A percentile compares a stretch with the other conserved stretches of the same genome.
Evolutionary conservation across 2,113 vertebrate genomes (phyloP).

Genomic region (Salvator merianae): DNA sequence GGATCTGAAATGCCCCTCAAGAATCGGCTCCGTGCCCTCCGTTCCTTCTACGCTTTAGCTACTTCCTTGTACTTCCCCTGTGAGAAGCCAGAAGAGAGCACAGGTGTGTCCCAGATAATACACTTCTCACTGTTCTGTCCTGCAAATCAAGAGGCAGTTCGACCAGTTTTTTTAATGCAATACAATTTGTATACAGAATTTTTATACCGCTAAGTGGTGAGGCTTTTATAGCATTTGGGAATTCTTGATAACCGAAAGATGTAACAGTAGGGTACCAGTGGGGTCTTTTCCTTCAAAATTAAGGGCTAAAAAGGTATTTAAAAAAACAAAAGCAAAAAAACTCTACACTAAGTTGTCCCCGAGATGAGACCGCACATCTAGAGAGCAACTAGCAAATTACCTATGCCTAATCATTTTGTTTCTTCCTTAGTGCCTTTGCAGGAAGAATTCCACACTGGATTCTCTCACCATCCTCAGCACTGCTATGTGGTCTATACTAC

Average conservation of each 20-base stretch:
- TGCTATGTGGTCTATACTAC: constrained; percentile 78
- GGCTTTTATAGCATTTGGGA: background rate
- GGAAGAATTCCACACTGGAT: constrained; percentile 43
- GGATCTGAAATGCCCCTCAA: constrained; percentile 52
- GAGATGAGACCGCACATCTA: background rate
- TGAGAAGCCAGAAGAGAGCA: background rate
- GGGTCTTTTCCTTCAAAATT: background rate
- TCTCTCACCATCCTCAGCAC: constrained; percentile 52
- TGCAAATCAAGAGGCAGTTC: background rate
- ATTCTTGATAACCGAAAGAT: background rate
- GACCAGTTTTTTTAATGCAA: background rate
- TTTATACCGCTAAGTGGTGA: background rate
- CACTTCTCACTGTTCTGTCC: background rate
- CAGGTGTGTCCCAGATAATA: background rate
- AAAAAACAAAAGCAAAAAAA: background rate
- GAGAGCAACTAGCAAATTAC: background rate
- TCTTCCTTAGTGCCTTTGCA: constrained; percentile 44
- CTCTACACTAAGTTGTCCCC: background rate
- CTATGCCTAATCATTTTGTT: background rate
- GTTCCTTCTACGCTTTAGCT: constrained; percentile 82
- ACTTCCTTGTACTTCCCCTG: constrained; percentile 76
- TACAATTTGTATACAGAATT: background rate
- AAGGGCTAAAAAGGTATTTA: background rate
- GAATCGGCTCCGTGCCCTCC: constrained; percentile 79
- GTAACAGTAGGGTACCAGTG: too few species aligned